A percentile compares a stretch with the other conserved stretches of the same genome.
Evolutionary conservation across 2,888 invertebrate species (phyloP).

Genomic region (Melinopterus prodromus): DNA sequence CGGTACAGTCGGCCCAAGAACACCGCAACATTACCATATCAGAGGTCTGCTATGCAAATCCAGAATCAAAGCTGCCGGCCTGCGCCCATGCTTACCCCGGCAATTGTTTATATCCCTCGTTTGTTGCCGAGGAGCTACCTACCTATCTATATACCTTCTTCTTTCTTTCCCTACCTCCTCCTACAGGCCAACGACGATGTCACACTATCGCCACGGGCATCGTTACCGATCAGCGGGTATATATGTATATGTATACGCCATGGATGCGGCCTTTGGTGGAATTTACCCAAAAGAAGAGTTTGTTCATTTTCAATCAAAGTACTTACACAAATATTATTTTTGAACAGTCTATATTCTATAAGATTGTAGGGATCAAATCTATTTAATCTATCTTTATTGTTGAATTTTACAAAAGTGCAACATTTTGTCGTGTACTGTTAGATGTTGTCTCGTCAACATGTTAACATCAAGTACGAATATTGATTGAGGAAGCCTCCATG

Average conservation of each 20-base stretch:
- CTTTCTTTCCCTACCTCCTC: conserved; percentile 13
- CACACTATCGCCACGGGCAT: conserved; percentile 12
- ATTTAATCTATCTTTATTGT: too few relatives aligned
- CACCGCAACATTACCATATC: conserved; percentile 59
- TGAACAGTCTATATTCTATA: too few relatives aligned
- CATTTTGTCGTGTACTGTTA: too few relatives aligned
- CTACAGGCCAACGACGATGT: conserved; percentile 12
- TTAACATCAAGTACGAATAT: too few relatives aligned
- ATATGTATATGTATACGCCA: background rate
- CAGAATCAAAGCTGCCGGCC: conserved; percentile 59
- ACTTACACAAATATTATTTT: too few relatives aligned
- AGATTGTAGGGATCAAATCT: too few relatives aligned
- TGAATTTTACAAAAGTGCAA: too few relatives aligned
- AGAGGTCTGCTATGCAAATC: conserved; percentile 60
- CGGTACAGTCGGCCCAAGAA: conserved; percentile 56
- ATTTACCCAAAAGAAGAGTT: background rate
- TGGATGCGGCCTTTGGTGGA: background rate
- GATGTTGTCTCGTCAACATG: too few relatives aligned
- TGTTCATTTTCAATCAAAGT: too few relatives aligned
- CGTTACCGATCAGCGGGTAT: conserved; percentile 13
- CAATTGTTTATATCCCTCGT: conserved; percentile 60
- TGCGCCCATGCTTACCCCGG: conserved; percentile 56
- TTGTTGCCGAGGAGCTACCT: conserved; percentile 54
- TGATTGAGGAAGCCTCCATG: too few relatives aligned
- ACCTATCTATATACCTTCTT: conserved; percentile 42